Percentiles rank a stretch among this genome's conserved stretches.
phyloP scores from a whole-genome alignment of 2,113 vertebrate species.

The Cyrtonyx montezumae region DNA sequence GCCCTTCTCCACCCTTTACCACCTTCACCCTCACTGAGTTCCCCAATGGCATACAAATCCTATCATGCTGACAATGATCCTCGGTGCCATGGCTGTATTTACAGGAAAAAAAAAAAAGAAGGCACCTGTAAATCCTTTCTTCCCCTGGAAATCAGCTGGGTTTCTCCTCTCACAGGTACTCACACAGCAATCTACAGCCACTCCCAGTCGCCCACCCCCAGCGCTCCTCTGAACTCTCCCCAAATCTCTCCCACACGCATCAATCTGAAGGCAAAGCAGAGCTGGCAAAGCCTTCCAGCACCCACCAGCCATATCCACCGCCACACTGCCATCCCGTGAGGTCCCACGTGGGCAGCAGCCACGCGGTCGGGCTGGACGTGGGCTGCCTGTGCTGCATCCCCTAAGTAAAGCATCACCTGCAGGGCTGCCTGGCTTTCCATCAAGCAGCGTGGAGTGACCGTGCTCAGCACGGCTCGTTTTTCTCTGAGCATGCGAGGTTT shows the following conservation, averaged over 20 bases:
- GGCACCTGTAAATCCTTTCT: slow-evolving; percentile 1
- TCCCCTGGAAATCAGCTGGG: neutral
- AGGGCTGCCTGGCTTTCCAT: neutral
- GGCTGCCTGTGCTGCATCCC: fast-evolving
- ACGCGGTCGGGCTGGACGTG: neutral
- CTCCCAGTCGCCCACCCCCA: slow-evolving; percentile 21
- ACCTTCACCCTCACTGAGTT: fast-evolving
- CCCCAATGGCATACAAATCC: neutral
- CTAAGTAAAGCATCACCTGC: neutral
- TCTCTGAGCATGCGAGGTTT: slow-evolving; percentile 47
- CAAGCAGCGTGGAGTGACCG: neutral
- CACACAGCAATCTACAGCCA: neutral
- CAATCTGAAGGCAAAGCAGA: slow-evolving; percentile 46
- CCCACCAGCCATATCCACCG: neutral
- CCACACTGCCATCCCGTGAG: neutral
- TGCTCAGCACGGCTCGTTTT: slow-evolving; percentile 41
- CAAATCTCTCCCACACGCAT: slow-evolving; percentile 53
- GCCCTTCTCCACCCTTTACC: neutral
- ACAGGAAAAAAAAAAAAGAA: slow-evolving; percentile 1
- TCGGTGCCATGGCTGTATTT: neutral
- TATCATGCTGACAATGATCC: neutral
- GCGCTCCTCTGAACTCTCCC: slow-evolving; percentile 42
- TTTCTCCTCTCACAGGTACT: slow-evolving; percentile 20
- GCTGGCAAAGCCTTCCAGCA: slow-evolving; percentile 36
- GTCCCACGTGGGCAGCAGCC: neutral